Percentiles rank a stretch among this genome's conserved stretches.
These are phyloP conservation scores for Illadopsis cleaveri DNA, from an alignment of 2,113 vertebrate species.

Conservation along the genomic window DNA sequence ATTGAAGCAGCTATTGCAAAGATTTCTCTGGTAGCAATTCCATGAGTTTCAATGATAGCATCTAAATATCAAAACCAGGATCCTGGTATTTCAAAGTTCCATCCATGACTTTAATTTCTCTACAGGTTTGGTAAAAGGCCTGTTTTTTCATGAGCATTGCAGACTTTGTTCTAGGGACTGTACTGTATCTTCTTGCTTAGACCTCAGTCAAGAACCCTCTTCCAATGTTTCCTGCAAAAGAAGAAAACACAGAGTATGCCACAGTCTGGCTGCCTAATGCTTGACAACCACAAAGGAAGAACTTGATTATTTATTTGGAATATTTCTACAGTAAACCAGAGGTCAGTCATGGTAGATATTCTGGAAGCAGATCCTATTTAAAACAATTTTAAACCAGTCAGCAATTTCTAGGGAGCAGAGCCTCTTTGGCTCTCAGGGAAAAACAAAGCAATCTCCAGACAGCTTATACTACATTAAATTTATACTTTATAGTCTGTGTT, in stretches of 20 bases:
- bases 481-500: background rate
- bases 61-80: background rate
- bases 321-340: background rate
- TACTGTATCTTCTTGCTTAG: background rate
- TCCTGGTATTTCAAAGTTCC: background rate
- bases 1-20: background rate
- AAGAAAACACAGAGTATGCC: background rate
- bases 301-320: background rate
- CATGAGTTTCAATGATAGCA: background rate
- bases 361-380: background rate
- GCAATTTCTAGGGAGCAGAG: background rate
- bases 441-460: background rate
- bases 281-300: background rate
- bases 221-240: background rate
- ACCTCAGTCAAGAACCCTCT: background rate
- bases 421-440: background rate
- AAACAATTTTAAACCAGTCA: background rate
- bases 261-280: background rate
- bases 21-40: background rate
- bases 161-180: background rate
- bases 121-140: background rate
- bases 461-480: background rate
- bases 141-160: background rate
- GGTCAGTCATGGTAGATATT: background rate
- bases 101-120: background rate